Conservation (phyloP, 2,113 vertebrate species). For the Pheucticus melanocephalus region DNA sequence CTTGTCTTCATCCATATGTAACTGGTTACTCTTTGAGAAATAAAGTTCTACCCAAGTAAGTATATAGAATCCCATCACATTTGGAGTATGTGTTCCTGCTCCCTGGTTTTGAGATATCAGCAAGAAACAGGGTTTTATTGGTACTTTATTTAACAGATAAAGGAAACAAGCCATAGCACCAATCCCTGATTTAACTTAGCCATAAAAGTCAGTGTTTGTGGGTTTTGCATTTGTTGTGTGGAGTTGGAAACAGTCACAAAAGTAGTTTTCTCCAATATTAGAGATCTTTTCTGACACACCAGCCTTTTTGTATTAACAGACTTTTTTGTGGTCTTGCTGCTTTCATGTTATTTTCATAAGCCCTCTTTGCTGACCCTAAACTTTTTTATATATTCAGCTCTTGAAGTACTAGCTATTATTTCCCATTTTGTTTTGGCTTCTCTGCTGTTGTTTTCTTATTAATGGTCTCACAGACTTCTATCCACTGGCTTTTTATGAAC, state of each 20-base stretch:
- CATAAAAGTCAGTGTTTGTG: not conserved
- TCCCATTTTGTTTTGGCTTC: not conserved
- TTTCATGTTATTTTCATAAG: constrained; percentile 44
- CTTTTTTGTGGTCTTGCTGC: not conserved
- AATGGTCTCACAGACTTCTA: not conserved
- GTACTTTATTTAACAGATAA: not conserved
- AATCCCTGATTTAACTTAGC: not conserved
- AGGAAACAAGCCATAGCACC: not conserved
- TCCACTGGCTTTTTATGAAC: not conserved
- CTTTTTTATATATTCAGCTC: constrained; percentile 3
- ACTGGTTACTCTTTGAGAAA: not conserved
- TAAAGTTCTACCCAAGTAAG: not conserved
- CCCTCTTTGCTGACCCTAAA: constrained; percentile 22
- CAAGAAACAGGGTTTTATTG: not conserved
- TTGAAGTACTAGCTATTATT: not conserved
- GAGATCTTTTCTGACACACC: not conserved
- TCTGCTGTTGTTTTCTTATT: not conserved
- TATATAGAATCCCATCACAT: not conserved
- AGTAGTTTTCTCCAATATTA: not conserved
- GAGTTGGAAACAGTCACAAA: not conserved
- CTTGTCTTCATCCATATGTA: constrained; percentile 21
- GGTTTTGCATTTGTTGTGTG: not conserved
- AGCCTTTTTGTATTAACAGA: constrained; percentile 6
- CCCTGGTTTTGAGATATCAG: not conserved
- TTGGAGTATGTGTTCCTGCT: not conserved